Evolutionary conservation across 2,888 invertebrate species (phyloP).

Genomic region (Mongoloraphidia duomilia): DNA sequence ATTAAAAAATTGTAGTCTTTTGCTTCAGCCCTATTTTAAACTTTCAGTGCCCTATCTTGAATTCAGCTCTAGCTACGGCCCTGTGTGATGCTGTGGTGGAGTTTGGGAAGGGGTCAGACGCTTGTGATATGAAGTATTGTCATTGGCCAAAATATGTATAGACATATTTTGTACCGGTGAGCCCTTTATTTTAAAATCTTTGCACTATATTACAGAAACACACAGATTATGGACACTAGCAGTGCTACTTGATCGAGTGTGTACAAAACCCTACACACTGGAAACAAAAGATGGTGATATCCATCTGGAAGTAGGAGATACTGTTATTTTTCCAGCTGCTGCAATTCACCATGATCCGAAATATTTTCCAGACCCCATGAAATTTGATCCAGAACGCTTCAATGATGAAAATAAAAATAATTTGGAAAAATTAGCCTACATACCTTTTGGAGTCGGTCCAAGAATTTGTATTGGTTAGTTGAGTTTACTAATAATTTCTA

Average conservation of each 20-base stretch:
- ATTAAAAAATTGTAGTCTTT: too few relatives aligned
- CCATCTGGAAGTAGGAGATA: conserved; percentile 15
- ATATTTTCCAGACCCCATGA: conserved; percentile 25
- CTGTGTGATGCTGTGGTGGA: too few relatives aligned
- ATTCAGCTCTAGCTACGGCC: too few relatives aligned
- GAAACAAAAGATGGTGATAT: background rate
- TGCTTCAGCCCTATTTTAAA: too few relatives aligned
- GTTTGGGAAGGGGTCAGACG: too few relatives aligned
- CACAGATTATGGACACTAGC: conserved; percentile 5
- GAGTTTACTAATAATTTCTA: background rate
- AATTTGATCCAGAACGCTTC: conserved; percentile 30
- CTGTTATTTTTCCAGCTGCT: conserved; percentile 22
- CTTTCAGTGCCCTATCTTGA: too few relatives aligned
- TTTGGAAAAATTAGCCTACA: conserved; percentile 20
- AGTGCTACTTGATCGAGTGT: conserved; percentile 1
- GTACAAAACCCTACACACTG: conserved; percentile 5
- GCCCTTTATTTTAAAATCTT: background rate
- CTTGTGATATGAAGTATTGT: too few relatives aligned
- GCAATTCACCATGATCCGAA: conserved; percentile 25
- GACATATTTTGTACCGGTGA: too few relatives aligned
- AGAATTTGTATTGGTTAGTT: conserved; percentile 23
- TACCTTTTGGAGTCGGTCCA: conserved; percentile 27
- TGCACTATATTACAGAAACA: background rate
- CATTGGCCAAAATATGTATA: too few relatives aligned
- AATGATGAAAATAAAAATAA: conserved; percentile 21